Evolutionary conservation across 1,140 invertebrate species (phyloP).

Genomic region (Brachionus calyciflorus): DNA sequence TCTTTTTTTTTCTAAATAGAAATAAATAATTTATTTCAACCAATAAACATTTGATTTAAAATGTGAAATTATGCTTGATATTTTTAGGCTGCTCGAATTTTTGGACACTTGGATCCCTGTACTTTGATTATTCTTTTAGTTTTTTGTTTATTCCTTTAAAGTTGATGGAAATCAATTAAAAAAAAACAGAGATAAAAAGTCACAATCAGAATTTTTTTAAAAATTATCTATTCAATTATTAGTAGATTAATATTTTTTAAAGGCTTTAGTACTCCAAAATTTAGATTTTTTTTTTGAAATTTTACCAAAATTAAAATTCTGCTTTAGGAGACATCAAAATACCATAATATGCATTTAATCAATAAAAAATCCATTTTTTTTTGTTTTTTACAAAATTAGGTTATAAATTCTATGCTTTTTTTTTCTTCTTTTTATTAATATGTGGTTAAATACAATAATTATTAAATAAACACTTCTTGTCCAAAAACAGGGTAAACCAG

Average conservation of each 20-base stretch:
- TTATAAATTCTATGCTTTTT: background rate
- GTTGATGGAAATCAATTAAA: too few species aligned
- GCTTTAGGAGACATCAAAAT: too few species aligned
- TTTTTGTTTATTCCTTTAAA: slow-evolving; percentile 25
- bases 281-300: too few species aligned
- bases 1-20: too few species aligned
- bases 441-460: slow-evolving; percentile 36
- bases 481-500: slow-evolving; percentile 40
- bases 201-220: background rate
- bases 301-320: too few species aligned
- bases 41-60: background rate
- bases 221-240: too few species aligned
- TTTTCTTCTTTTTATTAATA: background rate
- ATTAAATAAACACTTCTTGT: slow-evolving; percentile 46
- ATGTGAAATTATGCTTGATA: slow-evolving; percentile 23
- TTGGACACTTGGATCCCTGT: slow-evolving; percentile 21
- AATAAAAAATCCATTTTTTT: background rate
- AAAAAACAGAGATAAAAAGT: background rate
- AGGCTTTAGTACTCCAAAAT: too few species aligned
- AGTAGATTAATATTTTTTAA: too few species aligned
- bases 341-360: too few species aligned
- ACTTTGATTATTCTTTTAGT: slow-evolving; percentile 22
- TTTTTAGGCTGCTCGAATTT: slow-evolving; percentile 16
- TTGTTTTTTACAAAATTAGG: background rate
- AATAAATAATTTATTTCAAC: background rate